Base-by-base conservation (phyloP, 2,888 invertebrate species). In the Drosophila pegasa region DNA sequence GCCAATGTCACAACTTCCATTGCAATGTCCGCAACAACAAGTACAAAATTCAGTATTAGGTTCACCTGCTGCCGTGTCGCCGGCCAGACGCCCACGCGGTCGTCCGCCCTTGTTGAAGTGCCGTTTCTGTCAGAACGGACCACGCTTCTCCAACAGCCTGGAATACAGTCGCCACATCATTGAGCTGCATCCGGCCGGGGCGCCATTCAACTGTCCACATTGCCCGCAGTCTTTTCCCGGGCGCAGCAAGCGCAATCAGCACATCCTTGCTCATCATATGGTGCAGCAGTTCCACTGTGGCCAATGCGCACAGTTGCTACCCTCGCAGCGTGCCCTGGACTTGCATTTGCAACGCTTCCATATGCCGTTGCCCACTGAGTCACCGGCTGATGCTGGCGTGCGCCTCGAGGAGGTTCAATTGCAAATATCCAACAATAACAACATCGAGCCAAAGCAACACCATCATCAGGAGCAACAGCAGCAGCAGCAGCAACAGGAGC, bases 131-230 rank as follows among this genome's bases (percentile, higher is more conserved):
- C 91, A 91, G 35, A 91, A 90, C 47, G 90, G 90, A 1, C 90
- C 90, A 10, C 89, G 91, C 29, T 90, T 90, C 75, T 87, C 81
- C 20, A 91, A 71, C 57, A 90, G 86, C 61, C 58, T 89, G 14
- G 90, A 91, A 27, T 90, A 90, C 56, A 90, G 91, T 57, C 85
- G 80, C n/a, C 90, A 90, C 48, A 90, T 90, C 31, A 90, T 90
- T 29, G 89, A 84, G 29, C 78, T 84, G 57, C 90, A 90, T 70
- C 90, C 90, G 5, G 90, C 82, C 0, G 81, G 80, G 41, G 88
- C 85, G 16, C 90, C 90, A 0, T 90, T 83, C 68, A 90, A 87
- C 54, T 90, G 90, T 56, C 91, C 91, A 0, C 80, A 87, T 58
- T 90, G 90, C 16, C 83, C 91, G 5, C 64, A 79, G 58, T 73